Evolutionary conservation across 2,888 invertebrate species (phyloP).

Genomic region (Hoplodrina ambigua): DNA sequence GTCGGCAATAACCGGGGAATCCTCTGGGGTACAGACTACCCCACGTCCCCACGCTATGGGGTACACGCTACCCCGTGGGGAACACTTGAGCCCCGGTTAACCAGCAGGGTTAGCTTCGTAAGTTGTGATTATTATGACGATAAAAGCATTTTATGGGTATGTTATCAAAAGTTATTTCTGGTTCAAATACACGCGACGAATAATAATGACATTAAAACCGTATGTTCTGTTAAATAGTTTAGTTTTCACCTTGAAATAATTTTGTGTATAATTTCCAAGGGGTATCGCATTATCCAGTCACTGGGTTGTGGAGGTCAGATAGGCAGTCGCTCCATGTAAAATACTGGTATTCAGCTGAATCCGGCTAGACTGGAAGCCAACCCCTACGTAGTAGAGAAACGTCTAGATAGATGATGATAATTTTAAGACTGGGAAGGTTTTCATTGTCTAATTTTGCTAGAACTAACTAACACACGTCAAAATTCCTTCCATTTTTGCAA

Average conservation of each 20-base stretch:
- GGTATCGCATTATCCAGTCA: no score
- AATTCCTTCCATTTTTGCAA: no score
- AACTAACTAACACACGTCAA: no score
- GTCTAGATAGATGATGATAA: no score
- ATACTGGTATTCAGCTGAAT: no score
- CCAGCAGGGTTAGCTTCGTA: constrained; percentile 67
- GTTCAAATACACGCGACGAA: constrained; percentile 28
- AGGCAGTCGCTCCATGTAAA: no score
- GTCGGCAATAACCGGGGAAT: constrained; percentile 76
- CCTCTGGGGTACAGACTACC: constrained; percentile 69
- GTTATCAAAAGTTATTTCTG: constrained; percentile 52
- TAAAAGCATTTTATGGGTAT: constrained; percentile 70
- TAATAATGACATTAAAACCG: constrained; percentile 29
- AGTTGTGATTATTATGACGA: constrained; percentile 75
- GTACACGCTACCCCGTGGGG: constrained; percentile 83
- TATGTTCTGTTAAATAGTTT: constrained; percentile 16
- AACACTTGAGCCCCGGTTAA: constrained; percentile 79
- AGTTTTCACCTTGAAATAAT: constrained; percentile 8
- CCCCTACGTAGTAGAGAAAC: no score
- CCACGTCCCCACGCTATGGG: constrained; percentile 59
- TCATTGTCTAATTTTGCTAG: no score
- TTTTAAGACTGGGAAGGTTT: no score
- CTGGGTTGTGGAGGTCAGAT: no score
- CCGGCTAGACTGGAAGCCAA: no score
- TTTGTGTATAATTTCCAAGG: no score